Percentiles rank a stretch among this genome's conserved stretches.
Evolutionary conservation across 30 jellyfish, hydroid and myxozoan species (phyloP).

Genomic region (Mastigias papua): DNA sequence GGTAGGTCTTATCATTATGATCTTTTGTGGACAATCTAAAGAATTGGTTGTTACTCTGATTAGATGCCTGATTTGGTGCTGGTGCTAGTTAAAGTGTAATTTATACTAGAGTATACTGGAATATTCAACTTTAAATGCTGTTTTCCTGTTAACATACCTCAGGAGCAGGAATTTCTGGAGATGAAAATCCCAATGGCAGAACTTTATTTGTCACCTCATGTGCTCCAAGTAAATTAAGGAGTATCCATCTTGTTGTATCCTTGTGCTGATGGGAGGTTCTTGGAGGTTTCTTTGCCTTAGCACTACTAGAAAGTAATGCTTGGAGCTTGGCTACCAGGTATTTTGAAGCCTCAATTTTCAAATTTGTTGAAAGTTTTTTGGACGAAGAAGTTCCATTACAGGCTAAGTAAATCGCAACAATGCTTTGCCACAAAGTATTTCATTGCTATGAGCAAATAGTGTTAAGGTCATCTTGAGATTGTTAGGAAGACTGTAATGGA

Average conservation of each 20-base stretch:
- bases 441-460: too few species aligned
- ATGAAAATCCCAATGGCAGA: slow-evolving; percentile 45
- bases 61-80: not conserved
- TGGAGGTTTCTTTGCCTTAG: slow-evolving; percentile 21
- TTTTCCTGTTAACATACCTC: not conserved
- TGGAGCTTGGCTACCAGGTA: slow-evolving; percentile 19
- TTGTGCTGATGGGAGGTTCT: not conserved
- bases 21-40: not conserved
- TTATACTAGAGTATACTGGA: not conserved
- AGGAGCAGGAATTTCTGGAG: slow-evolving; percentile 48
- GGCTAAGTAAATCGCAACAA: too few species aligned
- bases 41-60: not conserved
- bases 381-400: too few species aligned
- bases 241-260: slow-evolving; percentile 15
- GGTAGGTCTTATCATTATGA: too few species aligned
- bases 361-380: too few species aligned
- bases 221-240: slow-evolving; percentile 40
- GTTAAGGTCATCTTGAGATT: too few species aligned
- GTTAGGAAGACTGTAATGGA: too few species aligned
- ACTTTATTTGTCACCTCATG: slow-evolving; percentile 15
- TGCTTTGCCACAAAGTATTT: too few species aligned
- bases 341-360: slow-evolving; percentile 22
- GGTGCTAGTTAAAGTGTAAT: not conserved
- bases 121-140: not conserved
- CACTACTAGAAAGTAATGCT: slow-evolving; percentile 8